Percentiles rank a stretch among this genome's conserved stretches.
Evolutionary conservation across 2,113 vertebrate species (phyloP).

Genomic region (Trematocara nigrifrons): DNA sequence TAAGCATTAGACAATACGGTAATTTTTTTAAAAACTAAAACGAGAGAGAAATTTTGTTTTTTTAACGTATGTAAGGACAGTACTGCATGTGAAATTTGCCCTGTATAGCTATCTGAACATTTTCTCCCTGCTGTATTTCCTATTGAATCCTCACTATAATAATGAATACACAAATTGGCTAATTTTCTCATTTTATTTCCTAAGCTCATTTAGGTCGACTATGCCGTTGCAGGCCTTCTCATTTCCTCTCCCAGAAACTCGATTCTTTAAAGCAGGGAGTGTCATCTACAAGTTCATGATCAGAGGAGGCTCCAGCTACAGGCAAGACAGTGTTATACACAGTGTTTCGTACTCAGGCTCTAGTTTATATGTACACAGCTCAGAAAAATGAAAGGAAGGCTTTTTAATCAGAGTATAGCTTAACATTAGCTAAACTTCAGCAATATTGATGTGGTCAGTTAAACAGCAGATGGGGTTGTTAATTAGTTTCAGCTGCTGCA

Average conservation of each 20-base stretch:
- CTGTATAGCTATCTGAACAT: not conserved
- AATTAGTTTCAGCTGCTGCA: not conserved
- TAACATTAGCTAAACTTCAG: not conserved
- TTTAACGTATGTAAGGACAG: not conserved
- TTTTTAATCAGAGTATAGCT: not conserved
- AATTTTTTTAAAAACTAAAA: not conserved
- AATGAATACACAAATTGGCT: not conserved
- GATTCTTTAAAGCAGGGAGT: constrained; percentile 77
- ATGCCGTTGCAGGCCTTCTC: constrained; percentile 80
- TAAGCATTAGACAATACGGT: constrained; percentile 30
- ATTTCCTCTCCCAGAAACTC: constrained; percentile 78
- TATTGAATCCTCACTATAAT: not conserved
- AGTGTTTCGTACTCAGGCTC: not conserved
- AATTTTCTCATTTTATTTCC: not conserved
- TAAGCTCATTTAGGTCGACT: not conserved
- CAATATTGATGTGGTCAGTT: not conserved
- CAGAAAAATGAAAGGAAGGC: not conserved
- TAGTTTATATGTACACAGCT: not conserved
- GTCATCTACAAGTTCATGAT: constrained; percentile 84
- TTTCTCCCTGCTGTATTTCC: not conserved
- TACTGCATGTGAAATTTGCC: not conserved
- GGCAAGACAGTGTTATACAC: constrained; percentile 53
- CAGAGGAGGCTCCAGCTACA: constrained; percentile 72
- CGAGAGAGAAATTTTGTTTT: not conserved
- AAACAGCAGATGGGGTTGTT: not conserved